phyloP scores from a whole-genome alignment of 2,888 invertebrate species.

The Sarcophaga rosellei region DNA sequence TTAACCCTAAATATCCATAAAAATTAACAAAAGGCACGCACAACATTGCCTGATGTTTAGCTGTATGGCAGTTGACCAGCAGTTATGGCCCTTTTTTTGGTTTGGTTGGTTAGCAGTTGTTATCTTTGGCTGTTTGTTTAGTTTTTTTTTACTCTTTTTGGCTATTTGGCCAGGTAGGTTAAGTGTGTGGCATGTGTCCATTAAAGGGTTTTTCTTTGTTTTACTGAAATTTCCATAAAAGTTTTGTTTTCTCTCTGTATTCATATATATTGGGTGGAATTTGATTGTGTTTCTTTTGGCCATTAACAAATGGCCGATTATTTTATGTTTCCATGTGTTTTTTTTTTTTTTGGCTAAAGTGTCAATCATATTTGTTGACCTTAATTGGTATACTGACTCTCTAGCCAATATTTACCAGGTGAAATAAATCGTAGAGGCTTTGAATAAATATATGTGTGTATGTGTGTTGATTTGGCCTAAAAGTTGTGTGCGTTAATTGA shows the following conservation, averaged over 20 bases:
- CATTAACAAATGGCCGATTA: constrained; percentile 18
- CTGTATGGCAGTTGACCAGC: neutral
- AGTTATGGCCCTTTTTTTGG: neutral
- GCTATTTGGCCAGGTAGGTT: neutral
- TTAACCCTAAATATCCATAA: constrained; percentile 48
- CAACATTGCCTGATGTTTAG: constrained; percentile 22
- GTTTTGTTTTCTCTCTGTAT: constrained; percentile 10
- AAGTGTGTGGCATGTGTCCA: constrained; percentile 21
- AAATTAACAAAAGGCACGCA: constrained; percentile 49
- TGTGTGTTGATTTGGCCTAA: no score
- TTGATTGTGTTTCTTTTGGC: neutral
- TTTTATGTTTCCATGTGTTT: neutral
- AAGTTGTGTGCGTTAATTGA: no score
- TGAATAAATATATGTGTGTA: no score
- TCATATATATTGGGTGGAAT: neutral
- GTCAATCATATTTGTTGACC: constrained; percentile 29
- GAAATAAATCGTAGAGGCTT: no score
- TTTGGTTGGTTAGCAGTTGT: constrained; percentile 28
- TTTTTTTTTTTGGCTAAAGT: constrained; percentile 17
- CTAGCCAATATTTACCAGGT: no score
- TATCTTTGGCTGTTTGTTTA: constrained; percentile 27
- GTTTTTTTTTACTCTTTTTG: constrained; percentile 5
- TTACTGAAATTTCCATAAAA: constrained; percentile 20
- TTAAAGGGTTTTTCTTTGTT: constrained; percentile 18
- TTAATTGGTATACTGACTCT: neutral